Evolutionary conservation across 2,888 invertebrate genomes (phyloP).

Genomic region (Archips crataeganus): DNA sequence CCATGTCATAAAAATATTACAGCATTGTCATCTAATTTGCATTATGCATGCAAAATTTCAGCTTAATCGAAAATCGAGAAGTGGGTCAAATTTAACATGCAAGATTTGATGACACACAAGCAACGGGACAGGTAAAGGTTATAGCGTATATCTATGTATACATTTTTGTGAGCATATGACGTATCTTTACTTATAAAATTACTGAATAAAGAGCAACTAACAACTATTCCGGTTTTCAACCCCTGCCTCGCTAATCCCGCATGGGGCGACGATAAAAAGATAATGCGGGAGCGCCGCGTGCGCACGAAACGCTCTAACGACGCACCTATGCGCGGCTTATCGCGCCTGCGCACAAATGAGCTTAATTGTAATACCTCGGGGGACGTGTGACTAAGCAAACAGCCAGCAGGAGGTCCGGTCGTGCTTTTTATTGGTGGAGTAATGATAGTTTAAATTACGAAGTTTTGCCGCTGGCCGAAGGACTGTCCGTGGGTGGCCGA

Average conservation of each 20-base stretch:
- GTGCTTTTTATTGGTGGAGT: slow-evolving; percentile 75
- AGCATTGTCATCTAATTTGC: no score
- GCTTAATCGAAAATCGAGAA: no score
- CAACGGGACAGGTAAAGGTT: no score
- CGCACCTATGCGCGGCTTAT: slow-evolving; percentile 81
- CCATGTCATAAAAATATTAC: no score
- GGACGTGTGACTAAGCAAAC: slow-evolving; percentile 73
- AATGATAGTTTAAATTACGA: slow-evolving; percentile 51
- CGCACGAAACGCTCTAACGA: slow-evolving; percentile 81
- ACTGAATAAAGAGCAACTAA: background rate
- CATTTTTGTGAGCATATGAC: no score
- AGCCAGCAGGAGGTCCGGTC: slow-evolving; percentile 71
- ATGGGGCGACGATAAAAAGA: slow-evolving; percentile 85
- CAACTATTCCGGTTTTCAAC: slow-evolving; percentile 53
- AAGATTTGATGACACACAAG: no score
- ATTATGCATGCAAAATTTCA: no score
- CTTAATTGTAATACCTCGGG: slow-evolving; percentile 82
- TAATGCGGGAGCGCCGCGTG: slow-evolving; percentile 83
- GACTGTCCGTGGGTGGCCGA: no score
- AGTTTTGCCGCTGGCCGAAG: background rate
- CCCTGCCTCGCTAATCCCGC: slow-evolving; percentile 75
- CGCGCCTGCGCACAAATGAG: slow-evolving; percentile 84
- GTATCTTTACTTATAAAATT: background rate
- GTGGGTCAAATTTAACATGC: no score
- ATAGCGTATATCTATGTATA: no score